Conservation (phyloP, 2,113 vertebrate genomes). For the Festucalex cinctus region DNA sequence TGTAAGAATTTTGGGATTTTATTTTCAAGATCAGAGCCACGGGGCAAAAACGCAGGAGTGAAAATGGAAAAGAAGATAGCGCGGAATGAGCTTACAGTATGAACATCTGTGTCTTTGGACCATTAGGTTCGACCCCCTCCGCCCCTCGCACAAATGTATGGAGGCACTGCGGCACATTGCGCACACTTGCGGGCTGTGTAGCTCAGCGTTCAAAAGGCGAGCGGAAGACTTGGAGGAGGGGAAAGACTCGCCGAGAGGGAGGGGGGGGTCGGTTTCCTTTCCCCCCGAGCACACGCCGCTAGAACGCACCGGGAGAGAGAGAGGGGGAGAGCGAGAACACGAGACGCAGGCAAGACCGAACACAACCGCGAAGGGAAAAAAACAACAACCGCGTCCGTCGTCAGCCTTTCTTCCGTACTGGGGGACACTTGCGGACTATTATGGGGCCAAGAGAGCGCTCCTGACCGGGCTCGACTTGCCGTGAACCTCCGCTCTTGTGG, state of each 20-base stretch:
- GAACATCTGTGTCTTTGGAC: slow-evolving; percentile 5
- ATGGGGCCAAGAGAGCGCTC: slow-evolving; percentile 63
- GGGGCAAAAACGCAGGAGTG: neutral
- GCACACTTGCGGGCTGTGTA: slow-evolving; percentile 62
- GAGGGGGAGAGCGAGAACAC: slow-evolving; percentile 38
- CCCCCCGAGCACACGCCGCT: slow-evolving; percentile 69
- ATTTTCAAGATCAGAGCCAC: slow-evolving; percentile 6
- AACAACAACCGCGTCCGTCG: neutral
- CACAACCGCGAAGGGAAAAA: no score
- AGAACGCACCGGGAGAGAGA: slow-evolving; percentile 64
- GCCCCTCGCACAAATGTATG: slow-evolving; percentile 12
- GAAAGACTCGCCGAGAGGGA: slow-evolving; percentile 61
- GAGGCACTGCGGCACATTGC: slow-evolving; percentile 74
- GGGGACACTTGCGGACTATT: slow-evolving; percentile 53
- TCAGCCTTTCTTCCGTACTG: slow-evolving; percentile 21
- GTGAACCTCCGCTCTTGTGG: slow-evolving; percentile 56
- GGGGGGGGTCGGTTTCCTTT: slow-evolving; percentile 69
- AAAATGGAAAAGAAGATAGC: neutral
- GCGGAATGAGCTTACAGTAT: neutral
- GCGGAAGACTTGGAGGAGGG: slow-evolving; percentile 71
- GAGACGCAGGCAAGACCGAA: no score
- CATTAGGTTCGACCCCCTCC: neutral
- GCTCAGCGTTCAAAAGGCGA: slow-evolving; percentile 61
- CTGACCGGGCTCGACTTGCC: slow-evolving; percentile 61
- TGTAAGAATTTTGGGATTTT: slow-evolving; percentile 47